phyloP scores from a whole-genome alignment of 2,113 vertebrate species.

The Fukomys damarensis region DNA sequence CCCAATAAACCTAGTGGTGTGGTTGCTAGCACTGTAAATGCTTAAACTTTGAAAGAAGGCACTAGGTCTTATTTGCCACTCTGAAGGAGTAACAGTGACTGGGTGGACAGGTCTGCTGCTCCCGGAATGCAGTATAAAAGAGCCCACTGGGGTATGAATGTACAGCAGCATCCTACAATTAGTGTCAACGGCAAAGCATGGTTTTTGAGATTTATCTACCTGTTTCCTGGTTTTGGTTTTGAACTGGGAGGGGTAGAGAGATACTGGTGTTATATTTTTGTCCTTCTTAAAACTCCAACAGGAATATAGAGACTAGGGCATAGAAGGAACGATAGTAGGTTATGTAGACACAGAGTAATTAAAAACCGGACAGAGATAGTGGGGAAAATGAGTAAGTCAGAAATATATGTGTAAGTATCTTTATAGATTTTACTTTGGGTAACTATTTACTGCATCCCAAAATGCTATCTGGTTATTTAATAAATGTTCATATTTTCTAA shows the following conservation, averaged over 20 bases:
- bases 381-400: neutral
- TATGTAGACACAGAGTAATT: neutral
- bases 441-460: neutral
- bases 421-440: neutral
- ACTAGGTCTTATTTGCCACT: neutral
- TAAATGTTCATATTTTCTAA: neutral
- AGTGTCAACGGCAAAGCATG: neutral
- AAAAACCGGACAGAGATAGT: neutral
- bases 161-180: neutral
- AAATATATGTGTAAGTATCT: neutral
- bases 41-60: neutral
- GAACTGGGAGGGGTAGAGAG: neutral
- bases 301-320: neutral
- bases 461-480: neutral
- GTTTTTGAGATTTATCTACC: neutral
- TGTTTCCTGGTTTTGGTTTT: neutral
- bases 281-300: neutral
- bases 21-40: neutral
- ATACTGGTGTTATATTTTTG: neutral
- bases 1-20: accelerated
- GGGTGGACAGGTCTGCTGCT: neutral
- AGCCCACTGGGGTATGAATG: neutral
- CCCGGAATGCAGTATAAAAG: neutral
- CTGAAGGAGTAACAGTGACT: neutral
- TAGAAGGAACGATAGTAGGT: neutral